phyloP scores from a whole-genome alignment of 2,888 invertebrate species.

The Ctenicera cuprea region DNA sequence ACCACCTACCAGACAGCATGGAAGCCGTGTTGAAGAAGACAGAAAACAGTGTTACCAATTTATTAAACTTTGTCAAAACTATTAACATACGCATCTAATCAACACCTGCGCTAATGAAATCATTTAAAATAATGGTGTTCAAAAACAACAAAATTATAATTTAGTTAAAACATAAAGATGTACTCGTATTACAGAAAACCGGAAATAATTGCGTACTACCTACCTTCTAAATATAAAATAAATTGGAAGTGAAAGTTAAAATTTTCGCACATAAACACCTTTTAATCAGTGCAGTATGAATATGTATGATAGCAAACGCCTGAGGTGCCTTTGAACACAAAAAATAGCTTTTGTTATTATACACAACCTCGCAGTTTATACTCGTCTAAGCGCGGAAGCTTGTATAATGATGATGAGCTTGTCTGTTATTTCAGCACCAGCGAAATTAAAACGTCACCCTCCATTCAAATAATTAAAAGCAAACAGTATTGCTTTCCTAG shows the following conservation, averaged over 20 bases:
- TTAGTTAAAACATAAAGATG: too few species aligned
- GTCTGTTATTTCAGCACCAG: constrained; percentile 44
- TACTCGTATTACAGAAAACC: too few species aligned
- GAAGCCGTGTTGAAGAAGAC: too few species aligned
- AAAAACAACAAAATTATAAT: too few species aligned
- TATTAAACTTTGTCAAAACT: too few species aligned
- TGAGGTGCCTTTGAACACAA: constrained; percentile 24
- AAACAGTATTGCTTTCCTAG: constrained; percentile 39
- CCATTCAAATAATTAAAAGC: constrained; percentile 46
- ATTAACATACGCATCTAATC: too few species aligned
- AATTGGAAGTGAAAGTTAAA: not conserved
- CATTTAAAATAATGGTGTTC: too few species aligned
- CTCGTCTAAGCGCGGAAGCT: constrained; percentile 29
- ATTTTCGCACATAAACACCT: not conserved
- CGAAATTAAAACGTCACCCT: constrained; percentile 45
- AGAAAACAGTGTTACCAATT: too few species aligned
- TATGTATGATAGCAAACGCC: constrained; percentile 17
- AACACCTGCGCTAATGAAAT: too few species aligned
- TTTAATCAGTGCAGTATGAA: constrained; percentile 1
- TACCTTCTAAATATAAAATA: too few species aligned
- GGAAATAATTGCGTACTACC: too few species aligned
- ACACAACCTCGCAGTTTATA: constrained; percentile 36
- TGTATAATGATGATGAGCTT: constrained; percentile 42
- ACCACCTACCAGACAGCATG: too few species aligned
- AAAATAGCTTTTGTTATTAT: constrained; percentile 35